phyloP scores from a whole-genome alignment of 2,888 invertebrate species.

The Trachelus troglodyta region DNA sequence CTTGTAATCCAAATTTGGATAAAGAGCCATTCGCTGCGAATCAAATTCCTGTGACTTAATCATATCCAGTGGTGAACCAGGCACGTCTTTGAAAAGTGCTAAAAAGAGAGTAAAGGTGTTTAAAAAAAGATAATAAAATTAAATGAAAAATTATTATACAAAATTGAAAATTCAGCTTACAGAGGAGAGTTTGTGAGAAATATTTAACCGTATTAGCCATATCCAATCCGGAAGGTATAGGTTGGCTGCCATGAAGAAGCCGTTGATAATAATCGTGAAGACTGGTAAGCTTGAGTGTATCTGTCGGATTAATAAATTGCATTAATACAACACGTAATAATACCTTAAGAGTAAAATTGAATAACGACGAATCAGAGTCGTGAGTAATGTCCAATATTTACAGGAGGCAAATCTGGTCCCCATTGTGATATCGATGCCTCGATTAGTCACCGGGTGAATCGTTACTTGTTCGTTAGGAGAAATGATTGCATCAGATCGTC shows the following conservation, averaged over 20 bases:
- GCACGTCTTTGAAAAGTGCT: constrained; percentile 98
- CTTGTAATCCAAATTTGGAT: constrained; percentile 97
- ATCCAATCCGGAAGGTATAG: constrained; percentile 93
- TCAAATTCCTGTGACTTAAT: constrained; percentile 90
- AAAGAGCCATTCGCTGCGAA: constrained; percentile 86
- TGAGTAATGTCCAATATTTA: constrained; percentile 70
- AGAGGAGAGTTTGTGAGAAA: constrained; percentile 95
- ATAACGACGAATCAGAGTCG: background rate
- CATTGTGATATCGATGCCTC: constrained; percentile 73
- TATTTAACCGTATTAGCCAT: constrained; percentile 98
- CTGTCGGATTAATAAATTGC: constrained; percentile 68
- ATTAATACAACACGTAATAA: background rate
- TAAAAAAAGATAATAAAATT: background rate
- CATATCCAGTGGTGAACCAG: constrained; percentile 91
- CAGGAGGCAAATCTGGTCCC: constrained; percentile 94
- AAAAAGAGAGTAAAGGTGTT: constrained; percentile 33
- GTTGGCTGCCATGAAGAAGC: constrained; percentile 89
- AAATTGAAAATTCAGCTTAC: constrained; percentile 71
- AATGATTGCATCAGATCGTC: background rate
- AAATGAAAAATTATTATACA: background rate
- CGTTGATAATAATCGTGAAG: constrained; percentile 96
- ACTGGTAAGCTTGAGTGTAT: constrained; percentile 97
- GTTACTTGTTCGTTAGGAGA: background rate
- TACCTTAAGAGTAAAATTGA: background rate
- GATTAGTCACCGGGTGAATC: background rate